Evolutionary conservation across 2,113 vertebrate genomes (phyloP).

Genomic region (Oncorhynchus gorbuscha): DNA sequence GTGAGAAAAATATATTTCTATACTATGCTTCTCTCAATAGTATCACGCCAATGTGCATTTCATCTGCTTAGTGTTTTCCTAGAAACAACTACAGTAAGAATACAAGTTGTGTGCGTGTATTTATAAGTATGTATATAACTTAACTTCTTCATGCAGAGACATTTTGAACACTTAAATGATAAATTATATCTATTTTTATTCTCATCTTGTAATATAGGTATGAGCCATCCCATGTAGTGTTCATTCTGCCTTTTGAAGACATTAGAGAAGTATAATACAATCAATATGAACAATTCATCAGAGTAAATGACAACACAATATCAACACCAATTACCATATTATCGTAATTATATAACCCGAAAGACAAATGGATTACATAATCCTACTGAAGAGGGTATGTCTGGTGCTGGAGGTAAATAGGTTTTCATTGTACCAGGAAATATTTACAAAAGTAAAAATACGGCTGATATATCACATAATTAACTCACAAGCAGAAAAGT

Average conservation of each 20-base stretch:
- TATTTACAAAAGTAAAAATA: constrained; percentile 19
- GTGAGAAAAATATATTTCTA: too few relatives aligned
- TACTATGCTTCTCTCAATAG: too few relatives aligned
- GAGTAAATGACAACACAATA: constrained; percentile 20
- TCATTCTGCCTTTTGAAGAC: not conserved
- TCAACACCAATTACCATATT: constrained; percentile 18
- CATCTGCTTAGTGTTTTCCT: too few relatives aligned
- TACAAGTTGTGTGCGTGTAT: too few relatives aligned
- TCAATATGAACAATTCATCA: not conserved
- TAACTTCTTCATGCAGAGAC: too few relatives aligned
- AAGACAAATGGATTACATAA: constrained; percentile 46
- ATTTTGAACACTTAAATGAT: too few relatives aligned
- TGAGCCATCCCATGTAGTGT: not conserved
- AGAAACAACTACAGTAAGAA: too few relatives aligned
- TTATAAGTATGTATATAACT: too few relatives aligned
- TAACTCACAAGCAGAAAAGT: too few relatives aligned
- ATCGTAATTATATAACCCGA: constrained; percentile 12
- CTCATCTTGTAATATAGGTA: not conserved
- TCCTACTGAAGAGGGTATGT: constrained; percentile 37
- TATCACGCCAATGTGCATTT: too few relatives aligned
- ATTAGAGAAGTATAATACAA: not conserved
- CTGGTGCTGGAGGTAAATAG: constrained; percentile 63
- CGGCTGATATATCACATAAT: not conserved
- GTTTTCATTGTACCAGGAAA: constrained; percentile 50
- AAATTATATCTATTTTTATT: too few relatives aligned